These are phyloP conservation scores for Morpho helenor DNA, from an alignment of 2,888 invertebrate genomes.

Conservation along the genomic window DNA sequence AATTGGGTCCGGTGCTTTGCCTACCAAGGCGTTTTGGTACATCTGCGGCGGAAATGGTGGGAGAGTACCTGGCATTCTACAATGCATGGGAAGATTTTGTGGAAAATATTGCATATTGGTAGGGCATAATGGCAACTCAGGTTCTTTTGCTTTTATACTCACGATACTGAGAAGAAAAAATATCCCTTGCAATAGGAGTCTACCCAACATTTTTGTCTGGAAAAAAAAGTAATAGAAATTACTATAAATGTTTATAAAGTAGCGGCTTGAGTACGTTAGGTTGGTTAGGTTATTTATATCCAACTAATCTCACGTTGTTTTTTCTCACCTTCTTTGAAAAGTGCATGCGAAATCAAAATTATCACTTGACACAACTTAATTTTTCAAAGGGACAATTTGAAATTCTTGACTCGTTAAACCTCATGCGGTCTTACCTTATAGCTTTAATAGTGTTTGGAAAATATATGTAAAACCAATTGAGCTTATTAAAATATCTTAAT, in stretches of 20 bases:
- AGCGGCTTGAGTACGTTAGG: no score
- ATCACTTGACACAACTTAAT: no score
- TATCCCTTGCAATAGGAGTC: slow-evolving; percentile 17
- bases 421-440: no score
- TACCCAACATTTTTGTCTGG: slow-evolving; percentile 41
- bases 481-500: neutral
- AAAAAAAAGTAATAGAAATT: slow-evolving; percentile 25
- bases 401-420: no score
- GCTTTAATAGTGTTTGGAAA: no score
- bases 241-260: no score
- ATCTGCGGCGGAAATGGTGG: slow-evolving; percentile 33
- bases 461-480: no score
- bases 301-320: no score
- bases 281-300: no score
- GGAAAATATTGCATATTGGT: slow-evolving; percentile 56
- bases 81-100: slow-evolving; percentile 66
- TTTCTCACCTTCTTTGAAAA: no score
- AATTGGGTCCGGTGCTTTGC: slow-evolving; percentile 31
- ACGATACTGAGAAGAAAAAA: slow-evolving; percentile 31
- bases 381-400: no score
- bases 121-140: slow-evolving; percentile 59
- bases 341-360: no score
- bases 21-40: slow-evolving; percentile 34
- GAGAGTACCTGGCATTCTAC: slow-evolving; percentile 51
- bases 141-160: slow-evolving; percentile 34